These are phyloP conservation scores for Acanthurus tractus DNA, from an alignment of 2,797 vertebrate genomes.

Conservation along the genomic window DNA sequence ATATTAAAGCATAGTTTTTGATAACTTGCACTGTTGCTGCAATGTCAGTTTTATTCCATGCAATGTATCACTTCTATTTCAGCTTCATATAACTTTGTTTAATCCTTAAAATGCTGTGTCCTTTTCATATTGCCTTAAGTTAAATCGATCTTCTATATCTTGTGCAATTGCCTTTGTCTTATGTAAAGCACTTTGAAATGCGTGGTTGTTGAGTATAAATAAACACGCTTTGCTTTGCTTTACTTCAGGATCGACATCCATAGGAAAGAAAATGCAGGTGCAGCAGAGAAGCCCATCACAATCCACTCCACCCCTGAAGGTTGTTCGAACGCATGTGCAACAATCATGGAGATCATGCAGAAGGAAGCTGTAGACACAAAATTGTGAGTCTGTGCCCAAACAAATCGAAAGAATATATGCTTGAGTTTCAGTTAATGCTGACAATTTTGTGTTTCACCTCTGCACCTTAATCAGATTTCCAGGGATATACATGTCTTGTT, in stretches of 20 bases:
- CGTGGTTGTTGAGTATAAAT: not conserved
- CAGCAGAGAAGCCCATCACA: conserved; percentile 98
- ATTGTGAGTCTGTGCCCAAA: conserved; percentile 89
- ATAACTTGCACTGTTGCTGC: no score
- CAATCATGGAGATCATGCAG: conserved; percentile 99
- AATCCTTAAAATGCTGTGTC: no score
- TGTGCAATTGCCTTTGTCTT: not conserved
- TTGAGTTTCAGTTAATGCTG: not conserved
- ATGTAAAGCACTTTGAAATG: not conserved
- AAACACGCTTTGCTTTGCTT: not conserved
- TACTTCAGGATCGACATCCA: conserved; percentile 95
- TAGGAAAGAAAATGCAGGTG: conserved; percentile 98
- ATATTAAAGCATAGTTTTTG: no score
- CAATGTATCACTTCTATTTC: no score
- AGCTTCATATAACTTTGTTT: no score
- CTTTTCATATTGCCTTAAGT: no score
- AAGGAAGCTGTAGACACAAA: conserved; percentile 98
- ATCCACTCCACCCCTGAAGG: conserved; percentile 98
- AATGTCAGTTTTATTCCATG: no score
- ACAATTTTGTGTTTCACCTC: not conserved
- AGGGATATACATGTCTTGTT: not conserved
- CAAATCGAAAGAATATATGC: not conserved
- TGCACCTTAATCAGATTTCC: not conserved
- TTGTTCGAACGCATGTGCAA: conserved; percentile 94
- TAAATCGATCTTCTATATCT: no score